These are phyloP conservation scores for Steinernema khuongi DNA, from an alignment of 1,140 invertebrate species.

Conservation along the genomic window DNA sequence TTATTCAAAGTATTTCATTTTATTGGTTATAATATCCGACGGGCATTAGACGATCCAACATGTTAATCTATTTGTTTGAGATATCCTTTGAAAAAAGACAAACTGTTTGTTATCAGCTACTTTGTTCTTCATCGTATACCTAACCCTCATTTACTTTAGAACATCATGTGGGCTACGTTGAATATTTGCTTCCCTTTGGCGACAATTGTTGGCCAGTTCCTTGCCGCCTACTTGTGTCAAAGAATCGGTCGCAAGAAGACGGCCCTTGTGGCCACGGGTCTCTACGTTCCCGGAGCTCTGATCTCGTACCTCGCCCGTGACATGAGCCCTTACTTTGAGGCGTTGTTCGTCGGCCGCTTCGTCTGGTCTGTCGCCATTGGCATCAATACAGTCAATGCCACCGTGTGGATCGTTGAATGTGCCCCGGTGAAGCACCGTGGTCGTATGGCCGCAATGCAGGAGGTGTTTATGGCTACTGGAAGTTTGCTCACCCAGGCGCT, in stretches of 20 bases:
- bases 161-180: conserved; percentile 37
- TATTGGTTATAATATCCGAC: neutral
- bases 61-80: too few species aligned
- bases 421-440: conserved; percentile 32
- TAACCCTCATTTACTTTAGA: conserved; percentile 30
- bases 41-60: neutral
- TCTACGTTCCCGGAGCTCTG: conserved; percentile 37
- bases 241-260: conserved; percentile 37
- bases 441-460: conserved; percentile 42
- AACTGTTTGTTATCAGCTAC: neutral
- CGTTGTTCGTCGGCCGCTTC: conserved; percentile 37
- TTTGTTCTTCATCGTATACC: neutral
- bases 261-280: conserved; percentile 26
- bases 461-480: conserved; percentile 39
- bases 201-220: conserved; percentile 40
- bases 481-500: conserved; percentile 36
- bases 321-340: conserved; percentile 26
- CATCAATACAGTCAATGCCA: conserved; percentile 36
- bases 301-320: conserved; percentile 32
- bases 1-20: neutral
- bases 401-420: conserved; percentile 42
- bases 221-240: conserved; percentile 37
- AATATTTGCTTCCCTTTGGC: conserved; percentile 39
- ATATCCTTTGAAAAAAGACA: neutral
- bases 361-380: conserved; percentile 39